Percentiles rank a stretch among this genome's conserved stretches.
These are phyloP conservation scores for Sprattus sprattus DNA, from an alignment of 2,113 vertebrate species.

Conservation along the genomic window DNA sequence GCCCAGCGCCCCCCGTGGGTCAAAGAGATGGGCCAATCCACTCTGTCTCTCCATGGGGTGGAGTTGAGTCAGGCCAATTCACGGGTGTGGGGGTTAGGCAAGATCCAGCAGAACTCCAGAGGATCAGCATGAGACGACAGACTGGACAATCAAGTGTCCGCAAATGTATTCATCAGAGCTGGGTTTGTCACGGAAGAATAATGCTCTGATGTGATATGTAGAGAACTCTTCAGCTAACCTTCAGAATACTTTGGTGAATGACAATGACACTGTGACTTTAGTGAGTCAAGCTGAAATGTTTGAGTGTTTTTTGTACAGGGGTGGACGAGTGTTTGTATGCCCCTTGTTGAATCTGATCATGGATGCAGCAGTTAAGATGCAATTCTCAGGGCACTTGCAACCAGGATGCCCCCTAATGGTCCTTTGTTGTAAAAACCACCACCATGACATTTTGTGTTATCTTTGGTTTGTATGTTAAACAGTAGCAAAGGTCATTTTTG, in stretches of 20 bases:
- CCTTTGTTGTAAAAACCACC: conserved; percentile 25
- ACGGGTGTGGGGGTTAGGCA: neutral
- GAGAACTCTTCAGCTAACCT: neutral
- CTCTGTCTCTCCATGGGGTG: neutral
- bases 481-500: neutral
- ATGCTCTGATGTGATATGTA: neutral
- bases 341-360: neutral
- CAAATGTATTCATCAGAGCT: neutral
- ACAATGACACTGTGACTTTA: neutral
- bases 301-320: neutral
- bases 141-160: conserved; percentile 9
- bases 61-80: neutral
- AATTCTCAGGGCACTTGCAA: conserved; percentile 1
- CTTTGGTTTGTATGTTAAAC: neutral
- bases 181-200: neutral
- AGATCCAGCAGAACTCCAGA: neutral
- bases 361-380: neutral
- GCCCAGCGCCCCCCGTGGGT: neutral
- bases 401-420: conserved; percentile 56
- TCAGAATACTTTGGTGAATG: neutral
- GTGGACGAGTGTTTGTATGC: neutral
- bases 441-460: neutral
- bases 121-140: neutral
- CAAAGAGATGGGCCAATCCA: neutral
- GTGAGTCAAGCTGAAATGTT: neutral